Evolutionary conservation across 2,888 invertebrate genomes (phyloP).

Genomic region (Meiosimyza decipiens): DNA sequence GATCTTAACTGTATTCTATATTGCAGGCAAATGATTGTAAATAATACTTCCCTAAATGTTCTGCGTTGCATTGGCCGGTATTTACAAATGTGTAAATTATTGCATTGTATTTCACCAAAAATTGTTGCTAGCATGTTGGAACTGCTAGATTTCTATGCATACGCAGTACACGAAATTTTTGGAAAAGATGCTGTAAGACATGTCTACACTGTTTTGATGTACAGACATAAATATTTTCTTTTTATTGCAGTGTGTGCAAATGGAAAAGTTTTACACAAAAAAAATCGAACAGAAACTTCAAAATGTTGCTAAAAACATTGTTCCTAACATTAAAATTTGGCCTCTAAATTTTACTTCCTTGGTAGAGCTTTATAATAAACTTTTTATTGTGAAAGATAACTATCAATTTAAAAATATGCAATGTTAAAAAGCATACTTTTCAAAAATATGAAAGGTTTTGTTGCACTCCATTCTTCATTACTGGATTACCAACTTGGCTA

Average conservation of each 20-base stretch:
- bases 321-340: constrained; percentile 65
- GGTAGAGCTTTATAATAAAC: constrained; percentile 48
- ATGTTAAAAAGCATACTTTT: neutral
- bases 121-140: constrained; percentile 93
- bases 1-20: neutral
- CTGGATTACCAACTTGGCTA: no score
- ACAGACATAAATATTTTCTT: neutral
- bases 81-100: constrained; percentile 89
- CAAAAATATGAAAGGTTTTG: no score
- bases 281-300: constrained; percentile 79
- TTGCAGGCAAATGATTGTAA: constrained; percentile 74
- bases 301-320: constrained; percentile 81
- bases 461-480: no score
- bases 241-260: constrained; percentile 63
- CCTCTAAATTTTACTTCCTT: constrained; percentile 65
- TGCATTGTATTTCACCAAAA: constrained; percentile 90
- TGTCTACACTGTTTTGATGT: neutral
- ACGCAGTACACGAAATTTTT: constrained; percentile 88
- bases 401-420: neutral
- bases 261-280: constrained; percentile 71
- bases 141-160: constrained; percentile 93
- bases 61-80: constrained; percentile 90
- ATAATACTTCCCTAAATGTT: constrained; percentile 92
- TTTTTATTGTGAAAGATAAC: neutral
- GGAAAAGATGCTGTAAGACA: constrained; percentile 75